Base-by-base conservation (phyloP, 1,140 invertebrate species). In the Agrilus planipennis region DNA sequence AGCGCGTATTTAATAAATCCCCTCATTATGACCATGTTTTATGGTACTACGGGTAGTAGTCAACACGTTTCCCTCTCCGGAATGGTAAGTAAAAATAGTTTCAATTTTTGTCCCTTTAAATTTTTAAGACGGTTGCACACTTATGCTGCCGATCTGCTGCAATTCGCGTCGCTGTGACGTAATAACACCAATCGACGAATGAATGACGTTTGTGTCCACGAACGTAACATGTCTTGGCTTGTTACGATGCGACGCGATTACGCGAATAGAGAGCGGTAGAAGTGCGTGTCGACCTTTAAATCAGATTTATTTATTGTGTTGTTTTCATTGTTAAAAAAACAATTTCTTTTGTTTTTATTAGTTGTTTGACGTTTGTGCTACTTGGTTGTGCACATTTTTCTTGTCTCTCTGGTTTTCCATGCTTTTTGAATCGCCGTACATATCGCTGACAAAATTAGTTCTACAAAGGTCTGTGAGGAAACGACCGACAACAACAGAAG, bases 1-100 rank as follows among this genome's bases (percentile, higher is more conserved):
- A 64, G 64, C 34, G 61, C 61, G 22, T 72, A 71, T 52, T 53
- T 72, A 1, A n/a, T 70, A 10, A 71, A 71, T 55, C 70, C 70
- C 4, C 53, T 71, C 36, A 22, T 54, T 0, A 36, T 45, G 4
- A 45, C 42, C 16, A 46, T 50, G 31, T 40, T 57, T 21, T 44
- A 25, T 19, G 30, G 47, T 25, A 44, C 39, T 3, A 42, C 46
- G n/a, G 50, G 54, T 17, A 39, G 20, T 16, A 17, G 41, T 29
- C 45, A 47, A 18, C 39, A 46, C 27, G 35, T 46, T 4, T 51
- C 52, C 5, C 27, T 46, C 12, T 19, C 45, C 10, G 35, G 44
- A 25, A 27, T 47, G 10, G 56, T 54, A 46, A 51, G 51, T 47
- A 29, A 14, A 36, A n/a, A n/a, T n/a, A n/a, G n/a, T n/a, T n/a